Base-by-base conservation (phyloP, 1,140 invertebrate species). In the Wiebesia pumilae region DNA sequence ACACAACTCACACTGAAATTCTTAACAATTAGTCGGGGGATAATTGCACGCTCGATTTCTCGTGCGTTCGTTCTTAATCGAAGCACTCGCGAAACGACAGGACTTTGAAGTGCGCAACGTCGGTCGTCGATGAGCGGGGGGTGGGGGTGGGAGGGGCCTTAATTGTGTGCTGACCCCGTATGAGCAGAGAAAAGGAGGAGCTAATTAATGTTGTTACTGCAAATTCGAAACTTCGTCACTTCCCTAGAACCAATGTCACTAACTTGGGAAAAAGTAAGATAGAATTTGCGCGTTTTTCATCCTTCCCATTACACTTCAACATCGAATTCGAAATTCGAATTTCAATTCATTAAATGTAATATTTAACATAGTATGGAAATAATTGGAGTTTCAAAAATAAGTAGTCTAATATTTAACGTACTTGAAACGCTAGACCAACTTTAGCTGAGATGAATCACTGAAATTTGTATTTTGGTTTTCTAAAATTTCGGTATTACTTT, bases 21-120 rank as follows among this genome's bases (percentile, higher is more conserved):
- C 35, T 47, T 43, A 40, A 84, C 58, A 67, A 84, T 84, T 65
- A 78, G 73, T 47, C 38, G 71, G 24, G 24, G 43, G 24, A 83
- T 77, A 83, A 84, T 84, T 84, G 67, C 30, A 77, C 54, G 73
- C 71, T 77, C 54, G 82, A 84, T 62, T 84, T 51, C 67, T 35
- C 67, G 33, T 67, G 21, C 62, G 24, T 43, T 67, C 79, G 51
- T 69, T 21, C 12, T 65, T 67, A n/a, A 47, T 77, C 75, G 21
- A 16, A 7, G 27, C 43, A 1, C 75, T 19, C 75, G 43, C 40
- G 14, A 78, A 51, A 43, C 38, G 21, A 16, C 62, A 27, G 51
- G 24, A 62, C 16, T 54, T 38, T 19, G 16, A 40, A 38, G 14
- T 75, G 6, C 38, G 27, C 40, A 27, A 69, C 38, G 81, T 27